These are phyloP conservation scores for Athalia cordata DNA, from an alignment of 2,888 invertebrate species.

Conservation along the genomic window DNA sequence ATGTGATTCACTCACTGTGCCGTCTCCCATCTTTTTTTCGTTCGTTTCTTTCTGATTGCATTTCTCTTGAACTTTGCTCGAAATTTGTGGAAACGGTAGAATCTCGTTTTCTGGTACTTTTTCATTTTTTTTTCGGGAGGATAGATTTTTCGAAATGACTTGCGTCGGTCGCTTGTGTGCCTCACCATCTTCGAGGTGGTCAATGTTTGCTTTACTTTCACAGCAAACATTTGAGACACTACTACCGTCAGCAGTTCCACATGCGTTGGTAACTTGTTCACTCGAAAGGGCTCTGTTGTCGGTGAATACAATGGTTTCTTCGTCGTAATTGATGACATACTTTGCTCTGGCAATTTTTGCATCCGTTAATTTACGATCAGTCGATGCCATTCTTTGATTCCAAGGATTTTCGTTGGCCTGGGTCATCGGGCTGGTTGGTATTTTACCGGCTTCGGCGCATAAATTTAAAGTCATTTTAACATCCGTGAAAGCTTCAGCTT, in stretches of 20 bases:
- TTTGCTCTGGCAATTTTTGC: slow-evolving; percentile 62
- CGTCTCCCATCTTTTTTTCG: not conserved
- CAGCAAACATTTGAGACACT: not conserved
- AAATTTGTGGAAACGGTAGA: not conserved
- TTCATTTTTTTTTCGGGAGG: not conserved
- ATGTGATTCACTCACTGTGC: not conserved
- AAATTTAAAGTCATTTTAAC: slow-evolving; percentile 67
- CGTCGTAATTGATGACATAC: slow-evolving; percentile 68
- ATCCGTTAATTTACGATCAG: slow-evolving; percentile 52
- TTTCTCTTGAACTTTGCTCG: not conserved
- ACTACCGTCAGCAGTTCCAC: slow-evolving; percentile 19
- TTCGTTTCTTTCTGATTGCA: slow-evolving; percentile 16
- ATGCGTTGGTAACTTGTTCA: not conserved
- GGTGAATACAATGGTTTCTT: slow-evolving; percentile 65
- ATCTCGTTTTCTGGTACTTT: not conserved
- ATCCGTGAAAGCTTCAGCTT: slow-evolving; percentile 66
- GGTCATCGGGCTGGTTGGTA: slow-evolving; percentile 69
- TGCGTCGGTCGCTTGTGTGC: not conserved
- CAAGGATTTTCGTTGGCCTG: slow-evolving; percentile 63
- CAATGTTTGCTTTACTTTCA: not conserved
- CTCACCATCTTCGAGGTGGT: not conserved
- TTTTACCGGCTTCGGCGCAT: slow-evolving; percentile 69
- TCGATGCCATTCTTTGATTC: slow-evolving; percentile 54
- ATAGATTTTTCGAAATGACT: not conserved
- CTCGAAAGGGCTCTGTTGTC: slow-evolving; percentile 56